Evolutionary conservation across 1,140 invertebrate genomes (phyloP).

Genomic region (Parapsyche elsis): DNA sequence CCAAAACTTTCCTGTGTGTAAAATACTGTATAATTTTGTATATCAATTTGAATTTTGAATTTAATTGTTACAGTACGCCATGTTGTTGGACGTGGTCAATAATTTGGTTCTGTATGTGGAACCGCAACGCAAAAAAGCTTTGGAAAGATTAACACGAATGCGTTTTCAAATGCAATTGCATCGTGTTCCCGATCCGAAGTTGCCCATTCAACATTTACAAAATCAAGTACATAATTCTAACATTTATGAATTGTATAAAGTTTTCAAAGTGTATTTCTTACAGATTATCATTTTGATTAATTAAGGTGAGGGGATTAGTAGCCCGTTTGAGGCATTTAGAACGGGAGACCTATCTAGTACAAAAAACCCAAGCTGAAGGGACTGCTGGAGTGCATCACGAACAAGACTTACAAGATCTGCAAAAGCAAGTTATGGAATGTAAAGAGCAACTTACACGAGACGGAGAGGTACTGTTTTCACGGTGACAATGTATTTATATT

Average conservation of each 20-base stretch:
- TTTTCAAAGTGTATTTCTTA: slow-evolving; percentile 4
- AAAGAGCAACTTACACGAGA: slow-evolving; percentile 80
- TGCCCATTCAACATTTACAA: slow-evolving; percentile 92
- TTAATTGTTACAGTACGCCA: slow-evolving; percentile 79
- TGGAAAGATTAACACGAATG: slow-evolving; percentile 90
- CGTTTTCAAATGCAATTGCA: slow-evolving; percentile 92
- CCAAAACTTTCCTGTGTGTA: not conserved
- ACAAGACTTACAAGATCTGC: slow-evolving; percentile 78
- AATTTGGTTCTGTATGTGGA: slow-evolving; percentile 97
- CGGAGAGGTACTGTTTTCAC: slow-evolving; percentile 46
- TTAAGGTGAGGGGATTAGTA: slow-evolving; percentile 78
- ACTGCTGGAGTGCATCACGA: slow-evolving; percentile 70
- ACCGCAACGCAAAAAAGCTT: slow-evolving; percentile 91
- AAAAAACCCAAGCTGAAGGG: slow-evolving; percentile 82
- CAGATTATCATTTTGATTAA: not conserved
- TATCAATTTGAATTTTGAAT: no score
- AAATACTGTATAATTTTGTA: not conserved
- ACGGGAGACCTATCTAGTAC: slow-evolving; percentile 90
- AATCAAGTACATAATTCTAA: slow-evolving; percentile 70
- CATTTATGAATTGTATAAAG: not conserved
- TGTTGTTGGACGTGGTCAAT: slow-evolving; percentile 97
- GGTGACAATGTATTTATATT: not conserved
- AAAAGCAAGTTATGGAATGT: slow-evolving; percentile 84
- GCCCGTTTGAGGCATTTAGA: slow-evolving; percentile 86
- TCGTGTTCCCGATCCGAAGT: slow-evolving; percentile 88